Conservation (phyloP, 2,888 invertebrate species). For the Trachelus iudaicus region DNA sequence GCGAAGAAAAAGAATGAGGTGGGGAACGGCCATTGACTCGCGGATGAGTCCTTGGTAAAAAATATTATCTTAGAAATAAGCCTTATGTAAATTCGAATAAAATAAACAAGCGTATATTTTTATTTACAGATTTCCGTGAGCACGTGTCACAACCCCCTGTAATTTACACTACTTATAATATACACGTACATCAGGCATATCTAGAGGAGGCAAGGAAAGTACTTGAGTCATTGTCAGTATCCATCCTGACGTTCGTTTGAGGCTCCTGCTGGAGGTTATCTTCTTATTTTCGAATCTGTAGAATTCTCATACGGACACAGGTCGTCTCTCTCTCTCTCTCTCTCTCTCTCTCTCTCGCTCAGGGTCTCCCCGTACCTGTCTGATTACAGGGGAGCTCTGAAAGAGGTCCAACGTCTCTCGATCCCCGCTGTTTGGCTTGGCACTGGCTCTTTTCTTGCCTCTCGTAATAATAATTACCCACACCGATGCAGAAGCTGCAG, state of each 20-base stretch:
- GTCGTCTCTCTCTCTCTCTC: slow-evolving; percentile 14
- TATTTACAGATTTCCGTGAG: background rate
- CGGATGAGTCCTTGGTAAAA: background rate
- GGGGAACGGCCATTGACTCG: background rate
- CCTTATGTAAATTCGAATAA: background rate
- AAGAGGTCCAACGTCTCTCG: slow-evolving; percentile 38
- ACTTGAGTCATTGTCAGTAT: background rate
- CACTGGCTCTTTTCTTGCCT: slow-evolving; percentile 6
- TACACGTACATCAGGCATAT: background rate
- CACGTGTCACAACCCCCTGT: background rate
- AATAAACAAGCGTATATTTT: background rate
- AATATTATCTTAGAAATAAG: background rate
- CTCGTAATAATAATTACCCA: slow-evolving; percentile 52
- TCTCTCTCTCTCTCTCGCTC: slow-evolving; percentile 18
- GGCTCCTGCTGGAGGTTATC: background rate
- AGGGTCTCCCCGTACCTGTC: slow-evolving; percentile 10
- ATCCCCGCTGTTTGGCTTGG: slow-evolving; percentile 5
- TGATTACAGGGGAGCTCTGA: slow-evolving; percentile 50
- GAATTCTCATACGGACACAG: background rate
- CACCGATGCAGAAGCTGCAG: slow-evolving; percentile 17
- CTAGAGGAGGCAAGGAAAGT: background rate
- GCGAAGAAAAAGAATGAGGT: background rate
- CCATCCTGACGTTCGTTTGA: background rate
- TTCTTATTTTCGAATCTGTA: background rate
- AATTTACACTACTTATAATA: background rate